phyloP scores from a whole-genome alignment of 2,797 vertebrate genomes.

The Mus caroli region DNA sequence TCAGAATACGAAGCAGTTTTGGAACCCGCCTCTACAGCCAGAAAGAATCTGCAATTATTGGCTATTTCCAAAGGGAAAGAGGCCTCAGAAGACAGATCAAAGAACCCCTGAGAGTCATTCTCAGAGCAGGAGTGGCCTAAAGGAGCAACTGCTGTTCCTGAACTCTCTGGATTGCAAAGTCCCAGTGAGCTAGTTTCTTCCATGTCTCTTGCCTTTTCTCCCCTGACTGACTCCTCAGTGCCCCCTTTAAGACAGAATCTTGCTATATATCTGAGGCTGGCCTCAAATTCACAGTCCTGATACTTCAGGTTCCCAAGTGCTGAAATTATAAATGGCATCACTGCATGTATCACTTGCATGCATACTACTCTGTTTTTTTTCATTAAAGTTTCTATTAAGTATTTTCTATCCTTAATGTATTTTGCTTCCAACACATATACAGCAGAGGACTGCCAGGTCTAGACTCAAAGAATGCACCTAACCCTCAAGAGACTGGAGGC shows the following conservation, averaged over 20 bases:
- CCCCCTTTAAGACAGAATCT: neutral
- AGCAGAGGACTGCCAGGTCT: no score
- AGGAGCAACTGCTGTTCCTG: neutral
- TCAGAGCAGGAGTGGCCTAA: neutral
- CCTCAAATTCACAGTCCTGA: neutral
- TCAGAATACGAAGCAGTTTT: neutral
- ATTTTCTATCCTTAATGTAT: no score
- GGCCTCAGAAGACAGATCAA: neutral
- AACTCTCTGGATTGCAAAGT: neutral
- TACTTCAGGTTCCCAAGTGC: no score
- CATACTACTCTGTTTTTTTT: no score
- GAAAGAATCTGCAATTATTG: neutral
- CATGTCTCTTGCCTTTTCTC: neutral
- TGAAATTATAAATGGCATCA: no score
- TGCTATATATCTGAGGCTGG: neutral
- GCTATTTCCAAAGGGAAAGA: conserved; percentile 20
- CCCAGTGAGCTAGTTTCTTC: neutral
- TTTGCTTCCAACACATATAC: no score
- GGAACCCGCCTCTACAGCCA: neutral
- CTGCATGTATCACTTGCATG: no score
- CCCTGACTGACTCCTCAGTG: no score
- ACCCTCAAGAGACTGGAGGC: no score
- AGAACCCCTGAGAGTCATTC: neutral
- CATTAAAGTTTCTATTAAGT: no score
- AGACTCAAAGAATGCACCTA: no score